Conservation (phyloP, 1,140 invertebrate genomes). For the Drosophila sproati region DNA sequence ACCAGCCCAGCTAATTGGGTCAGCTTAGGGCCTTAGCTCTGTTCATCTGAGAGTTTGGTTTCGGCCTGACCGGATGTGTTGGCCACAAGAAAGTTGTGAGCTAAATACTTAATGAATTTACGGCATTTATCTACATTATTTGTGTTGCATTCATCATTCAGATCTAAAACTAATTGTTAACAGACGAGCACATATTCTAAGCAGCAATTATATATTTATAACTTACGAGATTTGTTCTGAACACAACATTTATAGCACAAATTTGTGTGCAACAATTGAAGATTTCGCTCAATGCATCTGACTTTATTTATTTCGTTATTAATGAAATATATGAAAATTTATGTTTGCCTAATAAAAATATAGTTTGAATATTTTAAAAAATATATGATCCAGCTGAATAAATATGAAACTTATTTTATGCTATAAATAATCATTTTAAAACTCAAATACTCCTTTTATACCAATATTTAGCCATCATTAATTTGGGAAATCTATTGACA, state of each 20-base stretch:
- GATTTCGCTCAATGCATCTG: neutral
- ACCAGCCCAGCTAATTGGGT: constrained; percentile 43
- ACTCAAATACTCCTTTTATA: no score
- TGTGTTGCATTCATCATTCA: constrained; percentile 29
- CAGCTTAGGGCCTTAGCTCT: constrained; percentile 35
- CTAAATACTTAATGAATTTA: constrained; percentile 48
- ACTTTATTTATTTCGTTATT: neutral
- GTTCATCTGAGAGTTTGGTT: neutral
- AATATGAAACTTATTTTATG: no score
- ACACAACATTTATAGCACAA: no score
- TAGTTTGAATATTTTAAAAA: no score
- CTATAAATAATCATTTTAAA: no score
- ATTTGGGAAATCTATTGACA: no score
- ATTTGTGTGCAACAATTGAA: neutral
- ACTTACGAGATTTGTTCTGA: no score
- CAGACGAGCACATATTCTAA: neutral
- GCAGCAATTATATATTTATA: neutral
- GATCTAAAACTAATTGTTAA: constrained; percentile 24
- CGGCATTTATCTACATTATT: constrained; percentile 48
- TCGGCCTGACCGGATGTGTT: constrained; percentile 33
- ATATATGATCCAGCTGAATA: no score
- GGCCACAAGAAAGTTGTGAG: constrained; percentile 43
- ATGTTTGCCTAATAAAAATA: no score
- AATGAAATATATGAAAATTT: no score
- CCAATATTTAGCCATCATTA: no score